Percentiles rank a stretch among this genome's conserved stretches.
These are phyloP conservation scores for Rhipidura dahli DNA, from an alignment of 2,113 vertebrate genomes.

Conservation along the genomic window DNA sequence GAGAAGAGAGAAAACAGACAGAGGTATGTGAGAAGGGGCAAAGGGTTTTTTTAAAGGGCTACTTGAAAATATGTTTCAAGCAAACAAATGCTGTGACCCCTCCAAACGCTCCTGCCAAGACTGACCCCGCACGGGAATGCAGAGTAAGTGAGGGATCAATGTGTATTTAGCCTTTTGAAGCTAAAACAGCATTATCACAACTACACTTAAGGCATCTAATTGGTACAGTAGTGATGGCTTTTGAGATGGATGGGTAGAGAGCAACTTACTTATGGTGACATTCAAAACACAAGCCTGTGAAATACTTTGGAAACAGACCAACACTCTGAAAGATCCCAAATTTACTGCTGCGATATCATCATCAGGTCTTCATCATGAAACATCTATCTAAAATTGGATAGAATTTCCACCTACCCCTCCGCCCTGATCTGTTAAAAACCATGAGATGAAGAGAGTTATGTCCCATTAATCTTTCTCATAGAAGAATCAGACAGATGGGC, in stretches of 20 bases:
- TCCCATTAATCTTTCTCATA: conserved; percentile 59
- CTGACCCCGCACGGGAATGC: accelerated
- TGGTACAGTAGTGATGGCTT: conserved; percentile 16
- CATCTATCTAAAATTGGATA: conserved; percentile 56
- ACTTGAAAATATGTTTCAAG: conserved; percentile 16
- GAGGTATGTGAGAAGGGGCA: background rate
- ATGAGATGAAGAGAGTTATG: conserved; percentile 49
- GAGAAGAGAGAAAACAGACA: background rate
- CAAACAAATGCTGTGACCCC: background rate
- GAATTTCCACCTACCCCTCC: conserved; percentile 66
- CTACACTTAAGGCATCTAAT: background rate
- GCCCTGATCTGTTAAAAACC: conserved; percentile 54
- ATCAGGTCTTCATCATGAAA: conserved; percentile 56
- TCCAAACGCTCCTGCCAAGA: background rate
- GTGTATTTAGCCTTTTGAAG: background rate
- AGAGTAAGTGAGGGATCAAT: background rate
- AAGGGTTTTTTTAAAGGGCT: background rate
- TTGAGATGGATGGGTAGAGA: conserved; percentile 23
- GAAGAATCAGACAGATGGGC: conserved; percentile 65
- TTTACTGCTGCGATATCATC: conserved; percentile 55
- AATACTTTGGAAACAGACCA: conserved; percentile 59
- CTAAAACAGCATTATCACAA: background rate
- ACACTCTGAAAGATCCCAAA: conserved; percentile 56
- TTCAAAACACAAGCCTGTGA: conserved; percentile 56
- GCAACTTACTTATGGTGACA: conserved; percentile 51